These are phyloP conservation scores for Cephalophus harveyi DNA, from an alignment of 2,113 vertebrate genomes.

Conservation along the genomic window DNA sequence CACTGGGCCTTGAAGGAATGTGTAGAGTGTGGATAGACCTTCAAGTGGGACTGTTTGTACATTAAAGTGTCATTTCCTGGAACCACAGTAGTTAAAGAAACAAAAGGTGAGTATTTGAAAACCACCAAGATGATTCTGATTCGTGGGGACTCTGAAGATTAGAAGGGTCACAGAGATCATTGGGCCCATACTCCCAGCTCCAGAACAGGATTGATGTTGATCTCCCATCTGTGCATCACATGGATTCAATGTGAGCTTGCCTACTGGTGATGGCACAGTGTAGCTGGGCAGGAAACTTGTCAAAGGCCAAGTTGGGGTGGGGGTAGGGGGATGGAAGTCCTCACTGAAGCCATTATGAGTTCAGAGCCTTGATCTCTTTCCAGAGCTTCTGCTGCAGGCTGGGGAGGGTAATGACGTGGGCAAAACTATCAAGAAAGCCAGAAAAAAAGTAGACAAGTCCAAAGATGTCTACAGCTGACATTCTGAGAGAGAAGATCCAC, in stretches of 20 bases:
- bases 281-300: neutral
- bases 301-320: neutral
- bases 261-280: neutral
- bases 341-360: neutral
- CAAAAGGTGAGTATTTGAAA: slow-evolving; percentile 25
- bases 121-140: neutral
- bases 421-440: neutral
- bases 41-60: neutral
- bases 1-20: neutral
- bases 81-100: neutral
- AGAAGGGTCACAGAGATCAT: neutral
- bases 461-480: neutral
- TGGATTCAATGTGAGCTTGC: neutral
- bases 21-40: neutral
- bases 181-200: neutral
- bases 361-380: neutral
- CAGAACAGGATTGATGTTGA: neutral
- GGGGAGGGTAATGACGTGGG: neutral
- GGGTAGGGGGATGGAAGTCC: neutral
- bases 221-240: neutral
- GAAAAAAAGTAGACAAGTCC: neutral
- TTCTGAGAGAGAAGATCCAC: neutral
- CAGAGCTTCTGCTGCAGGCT: neutral
- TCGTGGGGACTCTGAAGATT: neutral
- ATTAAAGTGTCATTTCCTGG: neutral